These are phyloP conservation scores for Lasioglossum malachurum DNA, from an alignment of 2,888 invertebrate species.

Conservation along the genomic window DNA sequence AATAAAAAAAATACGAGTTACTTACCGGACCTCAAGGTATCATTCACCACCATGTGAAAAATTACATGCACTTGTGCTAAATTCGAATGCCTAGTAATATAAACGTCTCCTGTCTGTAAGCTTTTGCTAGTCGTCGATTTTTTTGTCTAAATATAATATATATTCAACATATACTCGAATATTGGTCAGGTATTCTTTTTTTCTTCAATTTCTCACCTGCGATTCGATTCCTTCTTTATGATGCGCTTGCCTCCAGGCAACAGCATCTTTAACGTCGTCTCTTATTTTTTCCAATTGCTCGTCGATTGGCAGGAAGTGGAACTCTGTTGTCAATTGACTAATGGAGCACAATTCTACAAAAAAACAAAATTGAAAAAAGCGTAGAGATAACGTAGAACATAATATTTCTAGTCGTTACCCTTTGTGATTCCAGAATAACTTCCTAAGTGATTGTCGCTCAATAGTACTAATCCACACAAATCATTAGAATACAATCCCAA, in stretches of 20 bases:
- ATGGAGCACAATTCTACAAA: conserved; percentile 88
- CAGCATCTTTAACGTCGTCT: conserved; percentile 87
- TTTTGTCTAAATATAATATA: conserved; percentile 76
- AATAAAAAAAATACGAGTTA: conserved; percentile 12
- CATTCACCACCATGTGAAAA: conserved; percentile 97
- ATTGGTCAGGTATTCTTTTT: neutral
- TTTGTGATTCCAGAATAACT: conserved; percentile 88
- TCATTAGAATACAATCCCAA: conserved; percentile 97
- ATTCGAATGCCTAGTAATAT: conserved; percentile 96
- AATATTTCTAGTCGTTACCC: conserved; percentile 80
- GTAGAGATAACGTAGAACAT: neutral
- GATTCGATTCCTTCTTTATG: conserved; percentile 81
- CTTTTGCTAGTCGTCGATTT: conserved; percentile 86
- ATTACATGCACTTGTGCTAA: conserved; percentile 97
- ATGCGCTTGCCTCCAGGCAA: conserved; percentile 85
- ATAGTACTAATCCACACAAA: conserved; percentile 94
- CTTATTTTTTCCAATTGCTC: conserved; percentile 92
- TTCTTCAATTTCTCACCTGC: conserved; percentile 62
- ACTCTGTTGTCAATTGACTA: conserved; percentile 94
- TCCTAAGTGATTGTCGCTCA: conserved; percentile 89
- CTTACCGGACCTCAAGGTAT: conserved; percentile 87
- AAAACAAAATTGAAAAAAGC: conserved; percentile 65
- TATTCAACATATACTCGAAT: neutral
- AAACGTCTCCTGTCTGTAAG: conserved; percentile 93
- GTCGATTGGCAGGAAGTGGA: conserved; percentile 96